Evolutionary conservation across 30 jellyfish, hydroid and myxozoan genomes (phyloP), one percentile per base, ranked within the genome.

Genomic region (Aurelia sp.): DNA sequence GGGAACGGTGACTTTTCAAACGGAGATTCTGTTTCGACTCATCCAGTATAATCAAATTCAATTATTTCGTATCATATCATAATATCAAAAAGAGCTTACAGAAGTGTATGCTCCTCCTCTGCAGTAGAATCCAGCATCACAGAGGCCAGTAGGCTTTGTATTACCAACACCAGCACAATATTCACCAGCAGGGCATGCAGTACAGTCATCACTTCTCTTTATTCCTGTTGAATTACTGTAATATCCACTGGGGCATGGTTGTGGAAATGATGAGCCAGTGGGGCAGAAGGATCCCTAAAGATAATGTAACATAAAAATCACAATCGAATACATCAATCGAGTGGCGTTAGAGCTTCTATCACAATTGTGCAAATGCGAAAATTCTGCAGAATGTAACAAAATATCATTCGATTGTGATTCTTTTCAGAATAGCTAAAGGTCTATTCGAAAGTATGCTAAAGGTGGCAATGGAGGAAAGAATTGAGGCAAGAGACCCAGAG

Each of bases 111-210:
- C 99, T 12, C 97, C 96, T 74, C 82, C 97, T 44, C 92, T 72
- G 80, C 99, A 95, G 62, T 89, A 90, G 70, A 84, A 95, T 24
- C 99, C 99, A 33, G 99, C 97, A 95, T 95, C 99, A 87, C 99
- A 95, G 59, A 60, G 91, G 27, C 97, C 99, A n/a, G 99, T 89
- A 17, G 99, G 97, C 30, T 74, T 51, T 17, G 88, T 89, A 20
- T 85, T 84, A 8, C 97, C 99, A 52, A 76, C 78, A 38, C 97
- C 99, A 18, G 99, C 97, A 70, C 99, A 95, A 76, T 84, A 95
- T 81, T 85, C 88, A 5, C 99, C 99, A 62, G 99, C 97, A 16
- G 97, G 97, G 68, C 99, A 95, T 1, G 97, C 89, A 3, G 97
- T 89, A 71, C 99, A 95, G 61, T 90, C 99, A 59, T 76, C 96